Percentiles rank a stretch among this genome's conserved stretches.
phyloP scores from a whole-genome alignment of 2,888 invertebrate genomes.

The Bombylius discolor region DNA sequence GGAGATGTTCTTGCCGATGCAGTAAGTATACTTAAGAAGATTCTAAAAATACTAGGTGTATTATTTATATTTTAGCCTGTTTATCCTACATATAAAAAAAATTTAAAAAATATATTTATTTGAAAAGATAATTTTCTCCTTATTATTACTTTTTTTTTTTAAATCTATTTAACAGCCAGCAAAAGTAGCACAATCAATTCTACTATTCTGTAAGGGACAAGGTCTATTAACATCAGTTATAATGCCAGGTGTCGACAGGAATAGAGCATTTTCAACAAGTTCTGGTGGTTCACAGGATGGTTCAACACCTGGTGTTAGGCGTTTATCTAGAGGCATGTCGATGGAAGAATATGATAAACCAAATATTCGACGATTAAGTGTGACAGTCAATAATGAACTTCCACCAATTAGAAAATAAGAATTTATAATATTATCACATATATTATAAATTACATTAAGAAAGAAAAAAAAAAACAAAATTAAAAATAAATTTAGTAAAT shows the following conservation, averaged over 20 bases:
- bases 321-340: conserved; percentile 50
- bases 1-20: conserved; percentile 80
- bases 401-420: conserved; percentile 51
- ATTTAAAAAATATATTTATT: background rate
- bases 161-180: conserved; percentile 51
- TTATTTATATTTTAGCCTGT: background rate
- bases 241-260: conserved; percentile 65
- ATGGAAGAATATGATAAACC: conserved; percentile 77
- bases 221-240: conserved; percentile 69
- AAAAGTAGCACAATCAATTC: conserved; percentile 71
- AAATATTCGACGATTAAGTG: conserved; percentile 59
- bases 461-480: too few species aligned
- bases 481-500: too few species aligned
- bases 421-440: too few species aligned
- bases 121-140: background rate
- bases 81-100: background rate
- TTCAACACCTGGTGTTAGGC: conserved; percentile 28
- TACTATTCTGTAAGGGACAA: conserved; percentile 80
- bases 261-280: conserved; percentile 43
- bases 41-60: too few species aligned
- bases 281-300: conserved; percentile 42
- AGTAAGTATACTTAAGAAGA: conserved; percentile 39
- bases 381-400: conserved; percentile 37
- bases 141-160: background rate
- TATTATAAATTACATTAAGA: too few species aligned